Evolutionary conservation across 2,888 invertebrate species (phyloP).

Genomic region (Philereme vetulata): DNA sequence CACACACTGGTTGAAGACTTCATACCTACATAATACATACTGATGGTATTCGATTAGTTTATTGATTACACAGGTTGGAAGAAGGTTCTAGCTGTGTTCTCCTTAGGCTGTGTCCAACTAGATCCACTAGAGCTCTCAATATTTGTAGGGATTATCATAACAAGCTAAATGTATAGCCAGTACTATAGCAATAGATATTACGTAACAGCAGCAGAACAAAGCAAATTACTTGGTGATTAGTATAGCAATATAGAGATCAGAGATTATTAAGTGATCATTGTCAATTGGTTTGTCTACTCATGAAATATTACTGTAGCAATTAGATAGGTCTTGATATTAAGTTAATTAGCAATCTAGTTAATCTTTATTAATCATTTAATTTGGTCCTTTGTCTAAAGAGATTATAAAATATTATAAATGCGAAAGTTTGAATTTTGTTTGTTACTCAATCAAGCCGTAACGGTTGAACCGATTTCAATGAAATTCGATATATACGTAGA

Average conservation of each 20-base stretch:
- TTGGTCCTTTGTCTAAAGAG: too few relatives aligned
- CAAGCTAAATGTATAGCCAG: conserved; percentile 19
- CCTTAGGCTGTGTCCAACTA: conserved; percentile 7
- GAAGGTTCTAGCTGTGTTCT: not conserved
- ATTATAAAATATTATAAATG: too few relatives aligned
- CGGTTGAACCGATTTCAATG: too few relatives aligned
- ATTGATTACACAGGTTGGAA: not conserved
- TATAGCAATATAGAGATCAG: conserved; percentile 31
- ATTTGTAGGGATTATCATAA: conserved; percentile 33
- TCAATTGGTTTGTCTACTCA: conserved; percentile 15
- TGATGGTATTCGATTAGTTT: not conserved
- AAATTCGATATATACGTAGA: too few relatives aligned
- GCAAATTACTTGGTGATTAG: conserved; percentile 40
- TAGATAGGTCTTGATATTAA: not conserved
- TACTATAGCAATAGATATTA: conserved; percentile 34
- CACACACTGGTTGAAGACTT: too few relatives aligned
- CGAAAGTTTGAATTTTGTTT: too few relatives aligned
- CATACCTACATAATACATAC: too few relatives aligned
- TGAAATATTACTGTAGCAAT: conserved; percentile 3
- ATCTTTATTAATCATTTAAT: too few relatives aligned
- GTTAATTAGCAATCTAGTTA: too few relatives aligned
- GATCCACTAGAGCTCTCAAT: conserved; percentile 21
- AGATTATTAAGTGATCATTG: conserved; percentile 26
- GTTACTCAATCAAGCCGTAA: too few relatives aligned
- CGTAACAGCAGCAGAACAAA: conserved; percentile 18